Conservation (phyloP, 2,113 vertebrate species). For the Puma concolor region DNA sequence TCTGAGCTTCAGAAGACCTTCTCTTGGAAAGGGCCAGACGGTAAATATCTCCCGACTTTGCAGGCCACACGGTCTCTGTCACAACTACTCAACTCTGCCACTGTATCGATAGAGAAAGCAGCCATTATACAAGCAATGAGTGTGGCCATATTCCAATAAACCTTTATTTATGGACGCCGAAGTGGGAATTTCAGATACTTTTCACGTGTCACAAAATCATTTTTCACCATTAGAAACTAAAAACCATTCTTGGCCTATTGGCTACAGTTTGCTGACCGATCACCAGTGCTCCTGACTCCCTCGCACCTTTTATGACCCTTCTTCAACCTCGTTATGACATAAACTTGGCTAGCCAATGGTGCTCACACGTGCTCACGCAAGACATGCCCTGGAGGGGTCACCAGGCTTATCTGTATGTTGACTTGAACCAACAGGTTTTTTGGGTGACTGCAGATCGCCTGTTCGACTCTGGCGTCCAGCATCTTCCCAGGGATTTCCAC, state of each 20-base stretch:
- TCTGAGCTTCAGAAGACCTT: not conserved
- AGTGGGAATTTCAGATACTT: not conserved
- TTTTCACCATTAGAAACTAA: not conserved
- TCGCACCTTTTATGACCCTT: accelerated
- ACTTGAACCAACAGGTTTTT: not conserved
- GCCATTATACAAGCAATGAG: not conserved
- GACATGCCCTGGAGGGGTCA: not conserved
- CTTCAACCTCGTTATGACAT: accelerated
- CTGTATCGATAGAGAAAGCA: accelerated
- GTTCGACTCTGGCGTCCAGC: not conserved
- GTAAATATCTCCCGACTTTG: not conserved
- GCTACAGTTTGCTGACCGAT: not conserved
- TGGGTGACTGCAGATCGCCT: not conserved
- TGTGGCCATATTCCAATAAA: not conserved
- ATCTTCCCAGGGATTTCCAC: too few species aligned
- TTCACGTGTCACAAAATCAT: not conserved
- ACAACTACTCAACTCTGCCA: not conserved
- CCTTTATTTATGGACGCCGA: not conserved
- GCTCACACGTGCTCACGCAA: not conserved
- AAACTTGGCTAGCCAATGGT: too few species aligned
- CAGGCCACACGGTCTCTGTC: not conserved
- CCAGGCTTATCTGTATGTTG: accelerated
- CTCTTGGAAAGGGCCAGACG: not conserved
- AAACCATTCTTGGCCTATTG: not conserved
- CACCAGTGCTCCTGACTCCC: not conserved